These are phyloP conservation scores for Heliconius sara DNA, from an alignment of 2,888 invertebrate species.

Conservation along the genomic window DNA sequence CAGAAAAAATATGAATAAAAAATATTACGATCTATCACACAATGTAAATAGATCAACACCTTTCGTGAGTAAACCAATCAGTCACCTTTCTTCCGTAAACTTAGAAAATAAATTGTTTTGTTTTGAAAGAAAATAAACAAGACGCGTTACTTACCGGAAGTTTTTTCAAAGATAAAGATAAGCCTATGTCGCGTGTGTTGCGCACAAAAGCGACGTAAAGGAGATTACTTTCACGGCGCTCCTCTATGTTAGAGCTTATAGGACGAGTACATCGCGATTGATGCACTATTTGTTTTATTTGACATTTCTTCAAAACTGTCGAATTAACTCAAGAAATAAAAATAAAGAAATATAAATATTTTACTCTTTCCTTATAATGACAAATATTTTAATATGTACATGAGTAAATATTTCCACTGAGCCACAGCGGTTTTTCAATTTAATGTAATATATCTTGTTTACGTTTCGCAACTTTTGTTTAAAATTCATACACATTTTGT, in stretches of 20 bases:
- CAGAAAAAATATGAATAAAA: no score
- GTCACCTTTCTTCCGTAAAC: background rate
- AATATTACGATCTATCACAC: no score
- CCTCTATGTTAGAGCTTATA: background rate
- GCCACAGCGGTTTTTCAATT: background rate
- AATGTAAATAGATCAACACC: background rate
- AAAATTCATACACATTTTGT: constrained; percentile 13
- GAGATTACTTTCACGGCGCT: background rate
- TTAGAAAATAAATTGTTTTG: background rate
- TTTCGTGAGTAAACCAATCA: background rate
- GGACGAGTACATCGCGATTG: background rate
- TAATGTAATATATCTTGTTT: constrained; percentile 5
- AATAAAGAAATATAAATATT: no score
- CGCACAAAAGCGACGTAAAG: background rate
- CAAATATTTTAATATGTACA: no score
- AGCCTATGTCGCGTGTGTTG: background rate
- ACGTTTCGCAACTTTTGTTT: constrained; percentile 8
- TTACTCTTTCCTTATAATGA: no score
- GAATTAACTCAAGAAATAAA: no score
- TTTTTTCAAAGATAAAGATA: constrained; percentile 2
- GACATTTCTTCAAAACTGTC: background rate
- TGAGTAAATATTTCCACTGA: background rate
- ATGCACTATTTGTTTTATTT: background rate
- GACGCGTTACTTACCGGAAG: background rate
- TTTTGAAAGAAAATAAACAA: background rate